Evolutionary conservation across 37 sponge, comb jelly and placozoan genomes (phyloP), one percentile per base, ranked within the genome.

Genomic region (Diacarnus erythraeanus): DNA sequence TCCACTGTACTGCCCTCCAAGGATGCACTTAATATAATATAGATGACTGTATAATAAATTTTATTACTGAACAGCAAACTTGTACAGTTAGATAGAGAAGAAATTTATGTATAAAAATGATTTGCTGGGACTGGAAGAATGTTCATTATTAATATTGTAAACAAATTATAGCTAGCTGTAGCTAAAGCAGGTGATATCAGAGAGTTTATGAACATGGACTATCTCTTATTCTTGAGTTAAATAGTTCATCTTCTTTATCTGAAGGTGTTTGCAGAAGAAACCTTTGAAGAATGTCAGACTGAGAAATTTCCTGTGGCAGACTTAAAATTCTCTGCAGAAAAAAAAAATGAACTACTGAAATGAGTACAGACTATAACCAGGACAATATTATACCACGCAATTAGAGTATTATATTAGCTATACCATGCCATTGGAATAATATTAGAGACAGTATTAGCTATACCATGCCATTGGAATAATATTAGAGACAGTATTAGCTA

Each of bases 211-310:
- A 40, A 67, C 35, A 20, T 5, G 71, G 38, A 4, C 17, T 3
- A 3, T 37, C 41, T 22, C 26, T 39, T 33, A 71, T 33, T 40
- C 73, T 76, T 25, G 81, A 84, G 68, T 85, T 75, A 54, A 90
- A 90, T 29, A 65, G 30, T 70, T 90, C 91, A 35, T 90, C 86
- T 29, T 85, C 91, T 59, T 59, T 80, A 60, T 90, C 91, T 42
- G 76, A 64, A 26, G 41, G 69, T 20, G 91, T 90, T 51, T 90
- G 91, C 0, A 36, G 31, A 20, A 90, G 65, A 36, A 90, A 90
- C 33, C 40, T 34, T 22, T 51, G 37, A 58, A 90, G 64, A 18
- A n/a, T 10, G 9, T 21, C 10, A 21, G 82, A 57, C 38, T 15
- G 60, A 21, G 71, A 47, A 27, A 89, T 38, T 25, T 78, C 79